A percentile compares a stretch with the other conserved stretches of the same genome.
phyloP scores from a whole-genome alignment of 92 coral and sea anemone genomes.

The Virgularia gustaviana region DNA sequence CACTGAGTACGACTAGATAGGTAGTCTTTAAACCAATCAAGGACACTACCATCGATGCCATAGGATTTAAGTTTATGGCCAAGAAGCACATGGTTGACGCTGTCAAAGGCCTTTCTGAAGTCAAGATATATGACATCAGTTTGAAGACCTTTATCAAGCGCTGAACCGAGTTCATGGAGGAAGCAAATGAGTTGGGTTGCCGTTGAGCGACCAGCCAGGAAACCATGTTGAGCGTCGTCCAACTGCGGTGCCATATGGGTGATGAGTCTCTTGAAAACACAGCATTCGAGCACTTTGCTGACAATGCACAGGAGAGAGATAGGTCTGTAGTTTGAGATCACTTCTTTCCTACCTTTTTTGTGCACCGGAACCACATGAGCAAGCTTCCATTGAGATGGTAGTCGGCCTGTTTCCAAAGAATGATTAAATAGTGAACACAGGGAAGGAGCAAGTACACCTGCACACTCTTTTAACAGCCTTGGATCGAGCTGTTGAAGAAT shows the following conservation, averaged over 20 bases:
- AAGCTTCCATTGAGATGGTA: conserved; percentile 39
- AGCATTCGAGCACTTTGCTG: conserved; percentile 36
- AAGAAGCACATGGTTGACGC: neutral
- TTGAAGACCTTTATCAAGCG: too few species aligned
- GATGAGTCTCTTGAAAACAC: too few species aligned
- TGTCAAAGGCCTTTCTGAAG: neutral
- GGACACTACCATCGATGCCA: too few species aligned
- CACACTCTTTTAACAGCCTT: conserved; percentile 11
- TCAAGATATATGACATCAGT: too few species aligned
- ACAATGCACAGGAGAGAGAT: conserved; percentile 39
- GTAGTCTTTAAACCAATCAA: too few species aligned
- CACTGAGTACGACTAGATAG: too few species aligned
- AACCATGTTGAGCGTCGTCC: too few species aligned
- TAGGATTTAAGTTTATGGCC: neutral
- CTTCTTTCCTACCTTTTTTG: conserved; percentile 33
- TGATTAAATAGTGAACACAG: conserved; percentile 36
- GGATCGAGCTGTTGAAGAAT: neutral
- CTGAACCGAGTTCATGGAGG: neutral
- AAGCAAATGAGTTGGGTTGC: neutral
- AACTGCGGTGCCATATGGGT: too few species aligned
- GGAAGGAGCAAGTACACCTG: conserved; percentile 19
- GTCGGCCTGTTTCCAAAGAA: conserved; percentile 13
- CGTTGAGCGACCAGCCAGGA: too few species aligned
- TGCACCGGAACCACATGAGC: conserved; percentile 30
- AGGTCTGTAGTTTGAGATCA: conserved; percentile 39